Base-by-base conservation (phyloP, 2,888 invertebrate species). In the Nycteola revayana region DNA sequence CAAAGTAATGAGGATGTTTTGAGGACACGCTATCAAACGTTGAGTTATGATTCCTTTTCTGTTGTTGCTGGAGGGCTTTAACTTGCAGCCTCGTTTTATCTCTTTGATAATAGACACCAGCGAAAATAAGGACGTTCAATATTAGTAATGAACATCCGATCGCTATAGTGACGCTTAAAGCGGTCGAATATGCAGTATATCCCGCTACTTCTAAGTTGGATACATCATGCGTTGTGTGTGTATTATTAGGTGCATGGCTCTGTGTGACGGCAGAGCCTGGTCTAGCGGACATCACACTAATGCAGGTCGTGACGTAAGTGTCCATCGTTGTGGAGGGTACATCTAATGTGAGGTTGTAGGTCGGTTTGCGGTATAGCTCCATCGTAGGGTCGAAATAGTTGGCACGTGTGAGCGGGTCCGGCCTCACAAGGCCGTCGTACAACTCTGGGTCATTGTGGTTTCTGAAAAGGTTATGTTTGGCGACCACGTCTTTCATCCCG, bases 401-500 rank as follows among this genome's bases (percentile, higher is more conserved):
- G 39, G 91, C 89, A 39, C 93, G 89, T 40, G 92, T 93, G 47
- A 95, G 89, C 10, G 95, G 95, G 83, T 96, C 95, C 11, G 95
- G 94, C 32, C 97, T 92, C 14, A 97, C 96, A 24, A 94, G 91
- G 9, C 97, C 97, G 70, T 97, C 97, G 89, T 97, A 98, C 36
- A 97, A 90, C 59, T 94, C 94, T 40, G 94, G 93, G 76, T 97
- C 96, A 69, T 96, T 94, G 87, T 96, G 95, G 90, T 96, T 94
- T 42, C 95, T 92, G 77, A 98, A 96, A 66, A 97, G 92, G 90
- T 97, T 97, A 88, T 97, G 96, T 60, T 94, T 91, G 18, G 95
- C 94, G 52, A 95, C 94, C 37, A 95, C 95, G 83, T 96, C 96
- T 74, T 95, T 95, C 95, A 96, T 96, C 31, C 96, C 96, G 0